These are phyloP conservation scores for Trochalopteron elliotii DNA, from an alignment of 2,113 vertebrate species.

Conservation along the genomic window DNA sequence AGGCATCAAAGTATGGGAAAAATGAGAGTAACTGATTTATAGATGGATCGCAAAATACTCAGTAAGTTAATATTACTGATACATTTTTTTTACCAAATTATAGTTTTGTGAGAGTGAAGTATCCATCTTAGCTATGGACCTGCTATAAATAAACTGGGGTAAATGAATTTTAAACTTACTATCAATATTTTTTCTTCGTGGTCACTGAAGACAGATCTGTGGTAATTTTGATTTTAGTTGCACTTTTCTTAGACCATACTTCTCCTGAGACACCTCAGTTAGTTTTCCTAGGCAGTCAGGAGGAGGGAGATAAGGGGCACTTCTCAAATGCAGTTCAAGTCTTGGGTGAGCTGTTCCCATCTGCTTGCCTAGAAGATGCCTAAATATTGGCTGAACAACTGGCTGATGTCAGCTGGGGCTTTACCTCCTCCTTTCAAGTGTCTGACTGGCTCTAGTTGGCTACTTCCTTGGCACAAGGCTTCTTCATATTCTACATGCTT, in stretches of 20 bases:
- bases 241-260: not conserved
- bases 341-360: not conserved
- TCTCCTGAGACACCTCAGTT: not conserved
- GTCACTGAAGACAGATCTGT: not conserved
- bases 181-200: not conserved
- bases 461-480: not conserved
- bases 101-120: not conserved
- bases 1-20: not conserved
- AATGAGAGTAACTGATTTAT: not conserved
- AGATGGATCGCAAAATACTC: not conserved
- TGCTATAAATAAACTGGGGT: not conserved
- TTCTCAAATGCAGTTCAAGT: not conserved
- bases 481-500: not conserved
- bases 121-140: not conserved
- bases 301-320: not conserved
- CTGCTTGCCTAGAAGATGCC: not conserved
- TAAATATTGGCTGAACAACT: not conserved
- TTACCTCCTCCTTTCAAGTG: not conserved
- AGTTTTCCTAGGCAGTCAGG: not conserved
- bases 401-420: not conserved
- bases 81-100: not conserved
- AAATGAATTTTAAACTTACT: not conserved
- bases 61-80: not conserved
- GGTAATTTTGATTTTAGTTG: not conserved
- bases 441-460: not conserved